Evolutionary conservation across 2,888 invertebrate genomes (phyloP).

Genomic region (Parnassius mnemosyne): DNA sequence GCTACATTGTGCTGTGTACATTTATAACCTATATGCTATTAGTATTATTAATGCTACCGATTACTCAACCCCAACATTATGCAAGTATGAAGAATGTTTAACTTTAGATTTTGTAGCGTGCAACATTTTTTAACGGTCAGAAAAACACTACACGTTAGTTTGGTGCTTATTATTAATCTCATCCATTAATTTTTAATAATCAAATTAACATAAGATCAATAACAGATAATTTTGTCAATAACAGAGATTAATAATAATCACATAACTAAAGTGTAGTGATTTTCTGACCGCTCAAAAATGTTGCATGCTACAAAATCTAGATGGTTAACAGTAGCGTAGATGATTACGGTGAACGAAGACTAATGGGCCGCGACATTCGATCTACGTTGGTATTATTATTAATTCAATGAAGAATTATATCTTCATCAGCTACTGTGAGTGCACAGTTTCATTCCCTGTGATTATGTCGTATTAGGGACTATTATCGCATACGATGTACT

Average conservation of each 20-base stretch:
- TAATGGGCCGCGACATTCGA: conserved; percentile 42
- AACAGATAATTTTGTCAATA: no score
- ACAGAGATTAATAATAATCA: conserved; percentile 24
- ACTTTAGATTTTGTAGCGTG: no score
- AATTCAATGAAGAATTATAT: conserved; percentile 67
- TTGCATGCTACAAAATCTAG: conserved; percentile 43
- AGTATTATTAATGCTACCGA: no score
- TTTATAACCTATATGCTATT: no score
- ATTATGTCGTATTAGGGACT: conserved; percentile 67
- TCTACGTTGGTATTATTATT: conserved; percentile 52
- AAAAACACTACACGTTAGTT: no score
- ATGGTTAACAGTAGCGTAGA: conserved; percentile 26
- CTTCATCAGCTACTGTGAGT: conserved; percentile 59
- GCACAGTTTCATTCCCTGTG: conserved; percentile 55
- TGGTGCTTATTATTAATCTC: no score
- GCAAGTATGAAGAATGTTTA: no score
- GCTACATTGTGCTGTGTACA: no score
- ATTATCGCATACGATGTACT: conserved; percentile 61
- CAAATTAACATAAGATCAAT: no score
- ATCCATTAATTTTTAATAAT: no score
- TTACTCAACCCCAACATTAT: no score
- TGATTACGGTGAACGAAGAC: conserved; percentile 18
- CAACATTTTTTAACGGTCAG: no score
- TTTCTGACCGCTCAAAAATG: conserved; percentile 39
- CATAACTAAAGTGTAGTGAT: conserved; percentile 27